phyloP scores from a whole-genome alignment of 53 echinoderm and acorn worm species.

The Arbacia lixula region DNA sequence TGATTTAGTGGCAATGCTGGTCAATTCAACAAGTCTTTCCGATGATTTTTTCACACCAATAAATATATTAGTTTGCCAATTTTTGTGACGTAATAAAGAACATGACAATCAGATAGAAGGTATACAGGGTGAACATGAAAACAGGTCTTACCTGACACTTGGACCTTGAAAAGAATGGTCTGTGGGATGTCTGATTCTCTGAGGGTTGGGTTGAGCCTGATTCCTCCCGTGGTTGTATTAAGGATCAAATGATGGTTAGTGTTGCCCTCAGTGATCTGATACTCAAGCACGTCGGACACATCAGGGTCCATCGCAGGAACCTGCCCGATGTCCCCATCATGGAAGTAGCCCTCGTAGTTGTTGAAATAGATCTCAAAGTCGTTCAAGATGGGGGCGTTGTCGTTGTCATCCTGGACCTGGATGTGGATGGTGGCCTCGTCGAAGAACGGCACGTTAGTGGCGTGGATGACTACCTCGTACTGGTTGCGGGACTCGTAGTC shows the following conservation, averaged over 20 bases:
- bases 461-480: conserved; percentile 79
- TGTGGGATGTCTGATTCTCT: conserved; percentile 84
- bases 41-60: too few relatives aligned
- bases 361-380: conserved; percentile 97
- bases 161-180: conserved; percentile 77
- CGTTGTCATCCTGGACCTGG: conserved; percentile 87
- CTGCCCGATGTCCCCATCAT: conserved; percentile 84
- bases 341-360: conserved; percentile 94
- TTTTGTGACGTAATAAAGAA: too few relatives aligned
- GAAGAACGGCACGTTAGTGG: conserved; percentile 89
- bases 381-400: conserved; percentile 83
- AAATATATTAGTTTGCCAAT: too few relatives aligned
- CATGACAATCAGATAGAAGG: too few relatives aligned
- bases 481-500: conserved; percentile 84
- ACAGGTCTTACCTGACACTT: conserved; percentile 88
- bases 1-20: too few relatives aligned
- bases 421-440: conserved; percentile 72
- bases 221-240: conserved; percentile 83
- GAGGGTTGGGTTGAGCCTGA: conserved; percentile 80
- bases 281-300: conserved; percentile 77
- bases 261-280: conserved; percentile 74
- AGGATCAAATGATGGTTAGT: conserved; percentile 76
- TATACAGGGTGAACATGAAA: too few relatives aligned
- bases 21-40: too few relatives aligned
- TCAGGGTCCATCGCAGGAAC: conserved; percentile 94